These are phyloP conservation scores for Panulirus ornatus DNA, from an alignment of 1,140 invertebrate species.

Conservation along the genomic window DNA sequence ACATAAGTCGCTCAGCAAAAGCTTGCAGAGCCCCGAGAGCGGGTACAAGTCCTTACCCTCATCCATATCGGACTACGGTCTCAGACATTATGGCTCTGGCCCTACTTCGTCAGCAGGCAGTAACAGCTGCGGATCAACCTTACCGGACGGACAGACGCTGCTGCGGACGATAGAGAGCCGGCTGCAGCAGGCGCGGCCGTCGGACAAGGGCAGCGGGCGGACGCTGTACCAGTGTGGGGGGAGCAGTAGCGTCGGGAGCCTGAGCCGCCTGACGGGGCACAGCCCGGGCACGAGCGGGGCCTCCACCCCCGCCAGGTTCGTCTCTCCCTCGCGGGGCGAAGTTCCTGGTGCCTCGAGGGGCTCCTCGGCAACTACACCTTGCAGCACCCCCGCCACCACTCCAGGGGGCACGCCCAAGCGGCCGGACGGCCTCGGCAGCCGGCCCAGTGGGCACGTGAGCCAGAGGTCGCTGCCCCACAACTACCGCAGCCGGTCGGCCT, in stretches of 20 bases:
- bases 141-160: constrained; percentile 73
- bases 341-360: not conserved
- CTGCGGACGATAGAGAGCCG: constrained; percentile 73
- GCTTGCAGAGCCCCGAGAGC: constrained; percentile 70
- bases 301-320: constrained; percentile 70
- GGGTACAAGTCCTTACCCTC: constrained; percentile 72
- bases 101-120: constrained; percentile 51
- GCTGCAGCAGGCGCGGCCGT: constrained; percentile 67
- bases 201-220: constrained; percentile 57
- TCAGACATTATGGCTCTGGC: constrained; percentile 46
- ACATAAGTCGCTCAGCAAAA: constrained; percentile 12
- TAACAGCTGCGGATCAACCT: constrained; percentile 44
- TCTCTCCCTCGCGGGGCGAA: constrained; percentile 65
- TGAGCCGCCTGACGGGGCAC: constrained; percentile 60
- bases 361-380: constrained; percentile 9
- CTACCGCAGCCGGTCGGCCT: constrained; percentile 74
- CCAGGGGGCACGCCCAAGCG: constrained; percentile 49
- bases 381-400: constrained; percentile 33
- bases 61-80: constrained; percentile 60
- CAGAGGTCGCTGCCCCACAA: constrained; percentile 69
- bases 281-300: constrained; percentile 47
- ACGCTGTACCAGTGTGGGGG: constrained; percentile 71
- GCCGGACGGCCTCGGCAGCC: constrained; percentile 55
- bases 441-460: constrained; percentile 58
- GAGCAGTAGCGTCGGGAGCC: constrained; percentile 71